These are phyloP conservation scores for Augochlorella aurata DNA, from an alignment of 2,888 invertebrate genomes.

Conservation along the genomic window DNA sequence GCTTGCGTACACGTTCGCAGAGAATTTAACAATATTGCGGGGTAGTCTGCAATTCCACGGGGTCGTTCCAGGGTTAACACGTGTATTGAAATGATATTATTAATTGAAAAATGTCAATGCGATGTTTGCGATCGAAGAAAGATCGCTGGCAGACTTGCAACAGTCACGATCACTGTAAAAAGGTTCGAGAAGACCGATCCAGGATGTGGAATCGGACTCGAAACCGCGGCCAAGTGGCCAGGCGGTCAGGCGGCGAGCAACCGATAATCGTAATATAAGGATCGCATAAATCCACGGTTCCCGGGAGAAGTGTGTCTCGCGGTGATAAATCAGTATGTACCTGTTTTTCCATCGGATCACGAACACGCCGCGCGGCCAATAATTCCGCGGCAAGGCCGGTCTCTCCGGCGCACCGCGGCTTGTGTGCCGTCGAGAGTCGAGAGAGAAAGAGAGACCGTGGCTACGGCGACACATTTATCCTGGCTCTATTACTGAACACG, in stretches of 20 bases:
- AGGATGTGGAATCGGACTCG: neutral
- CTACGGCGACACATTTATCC: constrained; percentile 48
- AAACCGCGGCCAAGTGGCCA: neutral
- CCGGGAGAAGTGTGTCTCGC: neutral
- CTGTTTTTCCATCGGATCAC: constrained; percentile 14
- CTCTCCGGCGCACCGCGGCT: neutral
- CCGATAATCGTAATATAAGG: constrained; percentile 13
- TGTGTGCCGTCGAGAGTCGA: neutral
- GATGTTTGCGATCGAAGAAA: no score
- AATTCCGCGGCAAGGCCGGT: constrained; percentile 34
- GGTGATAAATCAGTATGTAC: constrained; percentile 25
- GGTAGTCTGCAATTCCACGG: no score
- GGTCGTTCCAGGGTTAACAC: no score
- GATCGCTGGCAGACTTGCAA: neutral
- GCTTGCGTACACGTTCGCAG: no score
- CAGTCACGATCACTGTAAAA: neutral
- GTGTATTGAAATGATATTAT: no score
- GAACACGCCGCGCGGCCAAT: constrained; percentile 31
- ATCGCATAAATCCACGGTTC: constrained; percentile 14
- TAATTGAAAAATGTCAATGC: no score
- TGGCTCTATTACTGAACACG: constrained; percentile 31
- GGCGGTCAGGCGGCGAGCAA: neutral
- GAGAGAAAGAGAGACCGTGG: constrained; percentile 11
- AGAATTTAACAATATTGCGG: no score
- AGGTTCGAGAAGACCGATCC: neutral